Conservation (phyloP, 1,140 invertebrate species). For the Apocrypta bakeri region DNA sequence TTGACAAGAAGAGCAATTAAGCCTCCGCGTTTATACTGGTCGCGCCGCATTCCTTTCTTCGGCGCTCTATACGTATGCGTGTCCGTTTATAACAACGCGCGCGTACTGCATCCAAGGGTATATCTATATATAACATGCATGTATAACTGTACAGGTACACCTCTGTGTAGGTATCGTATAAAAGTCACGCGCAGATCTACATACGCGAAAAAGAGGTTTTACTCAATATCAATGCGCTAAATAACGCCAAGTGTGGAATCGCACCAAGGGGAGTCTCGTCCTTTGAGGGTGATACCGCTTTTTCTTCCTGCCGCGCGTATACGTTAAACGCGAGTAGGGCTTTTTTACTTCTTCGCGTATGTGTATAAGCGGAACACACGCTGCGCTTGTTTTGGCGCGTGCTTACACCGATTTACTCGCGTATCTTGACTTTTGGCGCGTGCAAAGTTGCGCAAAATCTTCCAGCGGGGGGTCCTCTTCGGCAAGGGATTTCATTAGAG, state of each 20-base stretch:
- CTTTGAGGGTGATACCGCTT: not conserved
- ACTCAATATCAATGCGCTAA: not conserved
- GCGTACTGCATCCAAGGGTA: no score
- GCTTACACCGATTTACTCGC: no score
- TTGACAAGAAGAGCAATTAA: constrained; percentile 48
- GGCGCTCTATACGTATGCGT: not conserved
- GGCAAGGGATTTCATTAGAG: no score
- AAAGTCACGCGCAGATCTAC: not conserved
- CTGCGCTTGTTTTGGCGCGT: not conserved
- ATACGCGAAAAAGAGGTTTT: not conserved
- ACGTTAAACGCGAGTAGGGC: no score
- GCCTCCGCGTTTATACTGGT: constrained; percentile 28
- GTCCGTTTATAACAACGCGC: no score
- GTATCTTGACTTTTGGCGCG: not conserved
- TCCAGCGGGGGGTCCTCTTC: not conserved
- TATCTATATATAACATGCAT: no score
- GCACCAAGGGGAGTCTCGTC: not conserved
- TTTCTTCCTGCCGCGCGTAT: not conserved
- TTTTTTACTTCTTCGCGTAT: no score
- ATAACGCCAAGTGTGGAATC: not conserved
- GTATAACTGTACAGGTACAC: no score
- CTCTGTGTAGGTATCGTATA: not conserved
- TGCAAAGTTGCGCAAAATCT: no score
- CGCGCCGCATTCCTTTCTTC: constrained; percentile 24
- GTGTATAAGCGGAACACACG: no score